phyloP scores from a whole-genome alignment of 1,140 invertebrate genomes.

The Drosophila eugracilis region DNA sequence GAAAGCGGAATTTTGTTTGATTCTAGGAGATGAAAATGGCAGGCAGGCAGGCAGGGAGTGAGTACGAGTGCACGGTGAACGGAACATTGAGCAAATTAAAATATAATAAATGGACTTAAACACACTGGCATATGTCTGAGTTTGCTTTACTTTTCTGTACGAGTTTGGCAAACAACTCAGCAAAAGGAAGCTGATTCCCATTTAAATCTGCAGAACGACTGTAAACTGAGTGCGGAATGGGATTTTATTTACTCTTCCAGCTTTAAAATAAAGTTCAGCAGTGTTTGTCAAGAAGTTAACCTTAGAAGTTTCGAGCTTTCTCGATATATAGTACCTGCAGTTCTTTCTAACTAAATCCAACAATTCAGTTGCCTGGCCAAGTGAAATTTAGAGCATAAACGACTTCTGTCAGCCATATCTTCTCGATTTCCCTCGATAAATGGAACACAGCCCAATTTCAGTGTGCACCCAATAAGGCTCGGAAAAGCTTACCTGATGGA shows the following conservation, averaged over 20 bases:
- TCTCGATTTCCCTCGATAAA: no score
- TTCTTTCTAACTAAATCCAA: background rate
- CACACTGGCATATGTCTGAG: constrained; percentile 16
- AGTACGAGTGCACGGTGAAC: constrained; percentile 39
- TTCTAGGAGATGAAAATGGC: no score
- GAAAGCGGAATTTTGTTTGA: constrained; percentile 29
- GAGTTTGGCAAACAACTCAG: background rate
- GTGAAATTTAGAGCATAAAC: constrained; percentile 3
- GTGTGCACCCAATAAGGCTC: constrained; percentile 2
- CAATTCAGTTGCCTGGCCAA: constrained; percentile 10
- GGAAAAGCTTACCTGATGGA: constrained; percentile 31
- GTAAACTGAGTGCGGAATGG: no score
- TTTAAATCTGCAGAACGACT: background rate
- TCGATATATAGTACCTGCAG: no score
- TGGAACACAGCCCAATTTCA: no score
- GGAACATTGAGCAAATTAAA: constrained; percentile 78
- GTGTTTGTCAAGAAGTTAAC: no score
- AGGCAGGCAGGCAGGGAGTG: background rate
- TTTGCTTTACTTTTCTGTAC: background rate
- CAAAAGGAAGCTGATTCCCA: constrained; percentile 1
- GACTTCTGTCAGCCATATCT: constrained; percentile 13
- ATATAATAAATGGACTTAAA: constrained; percentile 73
- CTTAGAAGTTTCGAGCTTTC: no score
- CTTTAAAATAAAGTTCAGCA: no score
- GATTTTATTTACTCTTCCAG: no score